Evolutionary conservation across 2,797 vertebrate species (phyloP).

Genomic region (Danio albolineatus): DNA sequence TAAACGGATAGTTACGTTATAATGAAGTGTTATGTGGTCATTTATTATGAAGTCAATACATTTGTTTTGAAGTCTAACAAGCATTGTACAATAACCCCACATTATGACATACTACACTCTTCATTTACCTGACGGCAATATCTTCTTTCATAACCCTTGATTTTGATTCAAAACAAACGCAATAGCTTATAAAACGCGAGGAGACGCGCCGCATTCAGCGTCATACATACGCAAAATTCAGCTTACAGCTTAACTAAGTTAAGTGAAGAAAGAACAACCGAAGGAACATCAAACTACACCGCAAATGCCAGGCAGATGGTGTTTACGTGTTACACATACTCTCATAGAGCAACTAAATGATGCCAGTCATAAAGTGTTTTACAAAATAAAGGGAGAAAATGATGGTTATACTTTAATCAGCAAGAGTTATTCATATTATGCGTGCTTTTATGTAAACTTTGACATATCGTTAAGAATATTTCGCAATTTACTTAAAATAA

Average conservation of each 20-base stretch:
- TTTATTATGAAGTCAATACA: no score
- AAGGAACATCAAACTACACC: background rate
- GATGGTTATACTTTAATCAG: background rate
- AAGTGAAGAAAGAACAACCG: background rate
- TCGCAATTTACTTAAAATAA: background rate
- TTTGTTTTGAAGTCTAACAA: background rate
- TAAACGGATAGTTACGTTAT: no score
- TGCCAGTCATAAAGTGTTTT: conserved; percentile 18
- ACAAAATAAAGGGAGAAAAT: background rate
- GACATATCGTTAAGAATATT: background rate
- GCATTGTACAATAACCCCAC: background rate
- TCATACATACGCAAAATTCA: background rate
- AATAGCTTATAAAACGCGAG: background rate
- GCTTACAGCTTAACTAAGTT: background rate
- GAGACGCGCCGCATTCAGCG: background rate
- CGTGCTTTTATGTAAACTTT: no score
- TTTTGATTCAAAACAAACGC: background rate
- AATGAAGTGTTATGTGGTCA: background rate
- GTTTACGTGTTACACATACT: background rate
- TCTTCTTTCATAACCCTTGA: background rate
- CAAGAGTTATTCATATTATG: fast-evolving
- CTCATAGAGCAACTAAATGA: background rate
- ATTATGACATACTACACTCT: background rate
- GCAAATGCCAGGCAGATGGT: background rate
- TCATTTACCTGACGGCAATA: no score